A percentile compares a stretch with the other conserved stretches of the same genome.
These are phyloP conservation scores for Spodoptera litura DNA, from an alignment of 1,140 invertebrate species.

Conservation along the genomic window DNA sequence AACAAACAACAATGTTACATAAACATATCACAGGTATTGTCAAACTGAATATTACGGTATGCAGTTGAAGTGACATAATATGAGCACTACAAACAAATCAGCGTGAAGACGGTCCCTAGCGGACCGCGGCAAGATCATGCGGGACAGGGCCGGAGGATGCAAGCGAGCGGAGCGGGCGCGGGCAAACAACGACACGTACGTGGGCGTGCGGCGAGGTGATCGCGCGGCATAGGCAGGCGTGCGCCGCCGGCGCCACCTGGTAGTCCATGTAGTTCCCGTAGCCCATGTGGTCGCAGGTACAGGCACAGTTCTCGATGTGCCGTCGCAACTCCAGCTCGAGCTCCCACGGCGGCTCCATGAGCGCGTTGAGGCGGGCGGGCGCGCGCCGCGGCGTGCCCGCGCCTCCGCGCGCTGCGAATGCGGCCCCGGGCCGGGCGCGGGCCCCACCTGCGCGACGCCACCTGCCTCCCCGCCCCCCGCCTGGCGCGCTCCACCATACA, in stretches of 20 bases:
- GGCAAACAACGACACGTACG: conserved; percentile 69
- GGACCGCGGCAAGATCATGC: conserved; percentile 61
- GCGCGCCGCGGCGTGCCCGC: conserved; percentile 70
- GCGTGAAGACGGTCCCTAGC: conserved; percentile 61
- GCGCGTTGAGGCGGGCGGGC: conserved; percentile 72
- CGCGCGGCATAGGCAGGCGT: conserved; percentile 82
- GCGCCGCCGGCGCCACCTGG: conserved; percentile 88
- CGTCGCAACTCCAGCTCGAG: conserved; percentile 90
- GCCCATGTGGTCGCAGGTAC: conserved; percentile 96
- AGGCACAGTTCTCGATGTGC: conserved; percentile 94
- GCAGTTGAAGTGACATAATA: conserved; percentile 46
- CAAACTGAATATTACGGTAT: conserved; percentile 20
- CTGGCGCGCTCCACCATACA: conserved; percentile 69
- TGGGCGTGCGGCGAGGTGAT: conserved; percentile 84
- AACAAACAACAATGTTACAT: conserved; percentile 37
- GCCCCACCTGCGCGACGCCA: conserved; percentile 76
- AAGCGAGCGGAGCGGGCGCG: conserved; percentile 28
- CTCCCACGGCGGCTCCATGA: conserved; percentile 86
- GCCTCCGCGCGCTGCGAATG: conserved; percentile 72
- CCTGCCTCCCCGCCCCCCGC: conserved; percentile 72
- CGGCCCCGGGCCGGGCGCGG: conserved; percentile 74
- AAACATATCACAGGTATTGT: conserved; percentile 21
- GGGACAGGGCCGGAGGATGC: conserved; percentile 37
- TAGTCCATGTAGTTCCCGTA: conserved; percentile 96
- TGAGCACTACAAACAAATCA: conserved; percentile 58